Conservation (phyloP, 2,797 vertebrate species). For the Oreortyx pictus region DNA sequence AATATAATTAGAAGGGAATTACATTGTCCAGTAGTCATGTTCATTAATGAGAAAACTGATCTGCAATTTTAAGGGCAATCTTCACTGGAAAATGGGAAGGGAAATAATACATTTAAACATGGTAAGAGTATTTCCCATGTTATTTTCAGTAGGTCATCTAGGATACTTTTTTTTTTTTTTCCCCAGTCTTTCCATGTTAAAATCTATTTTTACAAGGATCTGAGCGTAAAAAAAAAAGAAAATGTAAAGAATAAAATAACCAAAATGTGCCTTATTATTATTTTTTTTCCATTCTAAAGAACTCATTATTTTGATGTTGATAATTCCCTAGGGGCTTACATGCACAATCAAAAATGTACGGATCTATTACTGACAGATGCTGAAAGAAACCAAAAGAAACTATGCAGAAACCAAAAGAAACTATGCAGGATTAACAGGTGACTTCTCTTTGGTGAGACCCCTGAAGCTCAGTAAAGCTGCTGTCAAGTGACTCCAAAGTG, state of each 20-base stretch:
- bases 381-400: not conserved
- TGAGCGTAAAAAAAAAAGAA: not conserved
- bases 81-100: not conserved
- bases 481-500: not conserved
- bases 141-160: not conserved
- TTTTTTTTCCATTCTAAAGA: not conserved
- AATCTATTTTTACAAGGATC: not conserved
- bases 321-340: not conserved
- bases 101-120: not conserved
- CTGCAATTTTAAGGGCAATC: not conserved
- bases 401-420: not conserved
- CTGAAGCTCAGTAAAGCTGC: not conserved
- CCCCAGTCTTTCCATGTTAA: not conserved
- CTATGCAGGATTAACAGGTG: not conserved
- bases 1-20: not conserved
- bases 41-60: not conserved
- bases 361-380: not conserved
- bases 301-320: not conserved
- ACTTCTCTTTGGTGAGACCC: not conserved
- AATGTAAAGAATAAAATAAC: not conserved
- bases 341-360: not conserved
- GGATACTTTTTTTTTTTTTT: not conserved
- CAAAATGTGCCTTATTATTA: not conserved
- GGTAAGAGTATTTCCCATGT: not conserved
- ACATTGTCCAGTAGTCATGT: not conserved